Base-by-base conservation (phyloP, 2,113 vertebrate genomes). In the Empidonax traillii region DNA sequence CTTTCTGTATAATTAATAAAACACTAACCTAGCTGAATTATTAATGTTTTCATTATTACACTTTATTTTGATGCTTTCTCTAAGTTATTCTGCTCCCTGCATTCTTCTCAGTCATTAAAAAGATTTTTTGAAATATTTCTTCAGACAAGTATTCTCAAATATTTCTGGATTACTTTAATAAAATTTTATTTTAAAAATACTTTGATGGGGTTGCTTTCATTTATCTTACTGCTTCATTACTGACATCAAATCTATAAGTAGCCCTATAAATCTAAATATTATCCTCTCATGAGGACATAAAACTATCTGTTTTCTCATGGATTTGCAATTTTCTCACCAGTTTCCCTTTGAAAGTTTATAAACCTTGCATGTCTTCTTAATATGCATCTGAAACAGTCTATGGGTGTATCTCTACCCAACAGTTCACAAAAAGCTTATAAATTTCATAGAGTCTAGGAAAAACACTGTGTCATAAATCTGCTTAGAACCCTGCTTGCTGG, bases 1-100 rank as follows among this genome's bases (percentile, higher is more conserved):
- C 46, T 74, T 90, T 86, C 86, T 86, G 76, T 86, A 39, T 59
- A 92, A 89, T 47, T 84, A 89, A 81, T 39, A 75, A 91, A 93
- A 72, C 16, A 39, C 52, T 71, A 83, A 65, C 35, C 27, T 80
- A 51, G 28, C 13, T 87, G 68, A 92, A 85, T 79, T 78, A 89
- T 72, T 76, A 79, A 87, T 33, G 2, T 80, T 87, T 87, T 61
- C 14, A 72, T 87, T 63, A 68, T 31, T 63, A 27, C 13, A 62
- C n/a, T 73, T 82, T 41, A 52, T 89, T 92, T 89, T 66, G 80
- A 53, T 9, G 5, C 47, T 17, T 37, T 63, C 21, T 81, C n/a
- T 67, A 72, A 86, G 43, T 43, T 63, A 67, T 18, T 52, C 22
- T 28, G 21, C n/a, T 76, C 58, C 19, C 23, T 67, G 8, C 43